Evolutionary conservation across 2,888 invertebrate species (phyloP).

Genomic region (Dolomedes plantarius): DNA sequence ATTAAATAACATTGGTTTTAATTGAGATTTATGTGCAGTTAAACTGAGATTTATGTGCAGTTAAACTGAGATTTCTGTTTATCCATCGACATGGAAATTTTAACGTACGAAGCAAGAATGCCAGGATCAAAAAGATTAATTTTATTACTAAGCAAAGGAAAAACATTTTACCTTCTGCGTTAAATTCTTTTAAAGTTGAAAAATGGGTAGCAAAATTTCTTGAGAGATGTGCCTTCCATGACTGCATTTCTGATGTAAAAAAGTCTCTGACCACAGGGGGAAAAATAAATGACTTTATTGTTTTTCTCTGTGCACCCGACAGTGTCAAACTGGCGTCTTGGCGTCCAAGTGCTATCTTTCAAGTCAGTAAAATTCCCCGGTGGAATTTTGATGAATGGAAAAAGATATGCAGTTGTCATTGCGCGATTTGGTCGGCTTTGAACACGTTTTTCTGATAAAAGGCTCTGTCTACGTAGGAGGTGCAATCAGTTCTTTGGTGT

Average conservation of each 20-base stretch:
- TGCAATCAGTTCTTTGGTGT: background rate
- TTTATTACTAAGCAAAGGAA: no score
- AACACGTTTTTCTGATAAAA: background rate
- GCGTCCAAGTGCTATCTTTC: background rate
- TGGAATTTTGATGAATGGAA: slow-evolving; percentile 52
- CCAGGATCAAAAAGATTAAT: no score
- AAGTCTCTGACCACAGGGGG: background rate
- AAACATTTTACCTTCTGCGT: no score
- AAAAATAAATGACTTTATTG: background rate
- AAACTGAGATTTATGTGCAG: no score
- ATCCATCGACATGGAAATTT: no score
- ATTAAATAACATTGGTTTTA: no score
- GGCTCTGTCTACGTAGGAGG: slow-evolving; percentile 2
- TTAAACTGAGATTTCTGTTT: no score
- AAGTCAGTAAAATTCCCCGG: slow-evolving; percentile 18
- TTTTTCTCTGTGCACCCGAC: background rate
- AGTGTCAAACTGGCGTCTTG: background rate
- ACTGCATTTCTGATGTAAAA: background rate
- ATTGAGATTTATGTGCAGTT: no score
- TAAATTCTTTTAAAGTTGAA: no score
- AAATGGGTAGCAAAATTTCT: no score
- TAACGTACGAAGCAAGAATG: no score
- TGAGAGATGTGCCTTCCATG: no score
- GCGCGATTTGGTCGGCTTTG: slow-evolving; percentile 39
- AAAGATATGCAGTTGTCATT: slow-evolving; percentile 60